A percentile compares a stretch with the other conserved stretches of the same genome.
phyloP scores from a whole-genome alignment of 2,113 vertebrate species.

The Cnemophilus loriae region DNA sequence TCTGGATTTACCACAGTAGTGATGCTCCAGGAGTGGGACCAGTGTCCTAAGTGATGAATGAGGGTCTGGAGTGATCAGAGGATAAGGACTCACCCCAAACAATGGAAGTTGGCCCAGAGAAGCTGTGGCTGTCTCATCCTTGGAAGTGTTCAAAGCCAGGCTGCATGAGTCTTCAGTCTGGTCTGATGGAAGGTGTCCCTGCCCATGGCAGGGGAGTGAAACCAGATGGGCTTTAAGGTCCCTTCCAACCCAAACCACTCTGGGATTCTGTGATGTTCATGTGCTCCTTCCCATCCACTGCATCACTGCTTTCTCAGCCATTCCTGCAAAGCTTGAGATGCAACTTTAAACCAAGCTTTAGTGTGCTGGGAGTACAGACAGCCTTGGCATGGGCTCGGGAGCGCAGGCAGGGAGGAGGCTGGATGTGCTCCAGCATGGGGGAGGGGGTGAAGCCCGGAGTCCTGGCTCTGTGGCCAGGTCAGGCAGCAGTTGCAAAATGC shows the following conservation, averaged over 20 bases:
- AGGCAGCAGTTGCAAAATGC: neutral
- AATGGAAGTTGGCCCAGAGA: neutral
- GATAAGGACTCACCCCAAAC: rapidly evolving
- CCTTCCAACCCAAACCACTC: neutral
- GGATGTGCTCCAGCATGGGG: rapidly evolving
- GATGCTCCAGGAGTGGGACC: neutral
- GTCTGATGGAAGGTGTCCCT: neutral
- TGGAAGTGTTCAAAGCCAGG: neutral
- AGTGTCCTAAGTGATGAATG: neutral
- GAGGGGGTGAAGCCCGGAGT: neutral
- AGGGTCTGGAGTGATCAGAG: neutral
- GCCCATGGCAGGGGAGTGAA: neutral
- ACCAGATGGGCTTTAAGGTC: neutral
- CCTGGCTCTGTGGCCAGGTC: neutral
- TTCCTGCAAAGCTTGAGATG: neutral
- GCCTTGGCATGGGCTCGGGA: neutral
- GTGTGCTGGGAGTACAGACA: neutral
- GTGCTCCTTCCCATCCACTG: neutral
- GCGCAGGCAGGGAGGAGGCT: neutral
- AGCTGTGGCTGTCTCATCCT: neutral
- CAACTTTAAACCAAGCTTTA: neutral
- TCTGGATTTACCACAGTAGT: neutral
- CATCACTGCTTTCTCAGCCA: neutral
- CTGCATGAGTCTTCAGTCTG: neutral
- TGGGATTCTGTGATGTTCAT: neutral